Percentiles rank a stretch among this genome's conserved stretches.
phyloP scores from a whole-genome alignment of 2,113 vertebrate species.

The Ictalurus punctatus region DNA sequence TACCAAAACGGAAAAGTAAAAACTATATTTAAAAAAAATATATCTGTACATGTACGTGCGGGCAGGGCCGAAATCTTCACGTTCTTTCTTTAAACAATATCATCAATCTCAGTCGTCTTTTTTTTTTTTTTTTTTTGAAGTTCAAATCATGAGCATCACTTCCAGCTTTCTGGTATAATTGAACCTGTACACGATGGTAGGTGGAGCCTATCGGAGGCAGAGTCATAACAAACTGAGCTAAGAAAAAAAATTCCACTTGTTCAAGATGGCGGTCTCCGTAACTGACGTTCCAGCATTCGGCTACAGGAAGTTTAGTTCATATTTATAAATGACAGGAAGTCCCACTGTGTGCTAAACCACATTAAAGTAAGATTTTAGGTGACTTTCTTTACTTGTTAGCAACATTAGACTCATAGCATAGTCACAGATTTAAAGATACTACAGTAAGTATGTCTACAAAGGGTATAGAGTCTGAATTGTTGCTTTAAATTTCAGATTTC shows the following conservation, averaged over 20 bases:
- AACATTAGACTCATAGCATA: too few relatives aligned
- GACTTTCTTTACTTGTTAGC: too few relatives aligned
- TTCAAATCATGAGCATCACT: neutral
- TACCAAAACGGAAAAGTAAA: neutral
- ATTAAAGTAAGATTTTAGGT: too few relatives aligned
- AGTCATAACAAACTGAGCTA: neutral
- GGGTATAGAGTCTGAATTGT: too few relatives aligned
- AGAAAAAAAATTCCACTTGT: neutral
- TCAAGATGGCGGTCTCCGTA: neutral
- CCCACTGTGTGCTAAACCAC: too few relatives aligned
- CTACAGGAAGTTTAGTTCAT: neutral
- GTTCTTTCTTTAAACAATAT: neutral
- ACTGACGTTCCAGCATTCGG: neutral
- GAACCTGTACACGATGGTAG: neutral
- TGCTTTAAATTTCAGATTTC: too few relatives aligned
- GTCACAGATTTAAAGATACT: too few relatives aligned
- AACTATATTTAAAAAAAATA: neutral
- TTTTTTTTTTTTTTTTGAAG: neutral
- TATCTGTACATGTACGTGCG: neutral
- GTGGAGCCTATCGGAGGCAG: neutral
- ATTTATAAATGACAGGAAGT: neutral
- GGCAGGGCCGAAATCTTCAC: neutral
- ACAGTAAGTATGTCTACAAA: too few relatives aligned
- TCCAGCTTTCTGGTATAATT: neutral
- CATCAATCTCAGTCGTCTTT: neutral